Base-by-base conservation (phyloP, 2,113 vertebrate genomes). In the Gobius niger region DNA sequence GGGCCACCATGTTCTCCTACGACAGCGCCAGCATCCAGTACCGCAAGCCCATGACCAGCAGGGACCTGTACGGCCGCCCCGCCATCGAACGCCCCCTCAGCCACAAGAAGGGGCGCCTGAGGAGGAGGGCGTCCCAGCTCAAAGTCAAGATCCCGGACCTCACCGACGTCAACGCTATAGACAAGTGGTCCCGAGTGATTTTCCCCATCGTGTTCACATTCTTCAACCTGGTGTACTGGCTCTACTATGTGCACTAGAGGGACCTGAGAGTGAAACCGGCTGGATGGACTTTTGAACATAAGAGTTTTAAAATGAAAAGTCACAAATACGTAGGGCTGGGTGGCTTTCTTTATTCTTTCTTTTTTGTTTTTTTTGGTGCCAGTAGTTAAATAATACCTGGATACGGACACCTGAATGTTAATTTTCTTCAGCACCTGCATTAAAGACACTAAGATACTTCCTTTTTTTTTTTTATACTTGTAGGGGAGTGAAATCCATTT, bases 161-260 rank as follows among this genome's bases (percentile, higher is more conserved):
- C 90, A 97, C 94, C 49, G 95, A 98, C 42, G 96, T 98, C 73
- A 98, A 98, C 50, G 92, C 94, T 68, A 98, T 98, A 85, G 96
- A 98, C 95, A 97, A 96, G 82, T 98, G 96, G 96, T 98, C 96
- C 67, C 93, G 96, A 72, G 95, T 96, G 77, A 90, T 98, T 72
- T 98, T 98, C 84, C 96, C 96, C 44, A 94, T 96, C 77, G 92
- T 92, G 0, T 98, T 96, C 82, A 94, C 94, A 75, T 95, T 98
- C 92, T 98, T 98, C 86, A 98, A 98, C 89, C 91, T 96, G 73
- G 93, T 98, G 69, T 98, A 98, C 79, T 98, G 96, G 96, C 92
- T 98, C 72, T 98, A 98, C 88, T 98, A 98, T 54, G 94, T 98
- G 61, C 94, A 98, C 85, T 98, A 93, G 92, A 76, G 10, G 44